Conservation (phyloP, 1,140 invertebrate genomes). For the Orussus abietinus region DNA sequence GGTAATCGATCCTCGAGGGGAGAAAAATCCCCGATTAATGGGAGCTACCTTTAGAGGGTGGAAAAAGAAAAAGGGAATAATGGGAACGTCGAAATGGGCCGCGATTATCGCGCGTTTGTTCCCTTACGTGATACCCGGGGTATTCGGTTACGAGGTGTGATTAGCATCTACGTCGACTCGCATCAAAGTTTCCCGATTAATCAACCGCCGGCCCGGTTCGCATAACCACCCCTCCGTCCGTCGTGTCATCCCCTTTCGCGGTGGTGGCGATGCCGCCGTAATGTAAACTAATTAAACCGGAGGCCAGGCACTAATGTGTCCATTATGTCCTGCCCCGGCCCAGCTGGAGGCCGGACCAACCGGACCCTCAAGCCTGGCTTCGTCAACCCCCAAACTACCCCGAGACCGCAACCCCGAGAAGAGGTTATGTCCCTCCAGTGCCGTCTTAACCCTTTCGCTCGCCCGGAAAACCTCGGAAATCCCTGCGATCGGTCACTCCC, state of each 20-base stretch:
- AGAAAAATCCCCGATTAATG: no score
- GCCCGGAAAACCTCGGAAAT: no score
- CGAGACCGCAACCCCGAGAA: not conserved
- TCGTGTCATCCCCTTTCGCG: slow-evolving; percentile 33
- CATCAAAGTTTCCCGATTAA: slow-evolving; percentile 51
- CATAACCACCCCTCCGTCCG: slow-evolving; percentile 8
- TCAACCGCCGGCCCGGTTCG: slow-evolving; percentile 28
- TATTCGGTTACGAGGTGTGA: slow-evolving; percentile 46
- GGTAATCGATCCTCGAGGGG: no score
- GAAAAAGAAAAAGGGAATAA: no score
- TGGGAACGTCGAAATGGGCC: no score
- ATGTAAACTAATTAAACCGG: slow-evolving; percentile 52
- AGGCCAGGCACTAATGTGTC: slow-evolving; percentile 47
- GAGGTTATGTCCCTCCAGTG: not conserved
- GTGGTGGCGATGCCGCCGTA: slow-evolving; percentile 44
- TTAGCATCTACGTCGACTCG: slow-evolving; percentile 46
- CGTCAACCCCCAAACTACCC: not conserved
- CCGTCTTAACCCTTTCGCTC: slow-evolving; percentile 1
- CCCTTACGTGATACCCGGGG: no score
- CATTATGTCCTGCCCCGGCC: slow-evolving; percentile 35
- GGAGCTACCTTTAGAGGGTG: no score
- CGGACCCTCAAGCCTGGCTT: slow-evolving; percentile 6
- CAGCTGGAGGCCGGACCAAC: slow-evolving; percentile 8
- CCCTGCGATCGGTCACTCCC: no score
- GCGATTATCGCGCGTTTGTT: no score